A percentile compares a stretch with the other conserved stretches of the same genome.
Conservation (phyloP, 2,888 invertebrate genomes). For the Steinernema carpocapsae region DNA sequence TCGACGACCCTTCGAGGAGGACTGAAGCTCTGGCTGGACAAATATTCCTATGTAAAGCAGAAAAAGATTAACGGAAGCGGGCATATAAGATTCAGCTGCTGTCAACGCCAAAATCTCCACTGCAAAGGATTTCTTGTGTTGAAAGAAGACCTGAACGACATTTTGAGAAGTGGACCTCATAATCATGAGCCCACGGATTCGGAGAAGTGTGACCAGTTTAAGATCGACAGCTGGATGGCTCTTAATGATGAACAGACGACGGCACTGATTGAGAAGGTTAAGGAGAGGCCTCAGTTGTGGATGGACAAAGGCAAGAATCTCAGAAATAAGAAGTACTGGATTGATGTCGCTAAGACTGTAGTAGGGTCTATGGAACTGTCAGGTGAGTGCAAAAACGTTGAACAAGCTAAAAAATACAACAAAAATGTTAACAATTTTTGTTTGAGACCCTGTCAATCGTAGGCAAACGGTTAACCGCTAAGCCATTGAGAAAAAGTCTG, state of each 20-base stretch:
- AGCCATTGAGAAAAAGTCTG: neutral
- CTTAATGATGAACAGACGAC: neutral
- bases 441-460: neutral
- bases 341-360: neutral
- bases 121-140: slow-evolving; percentile 1
- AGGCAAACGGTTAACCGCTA: neutral
- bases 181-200: slow-evolving; percentile 7
- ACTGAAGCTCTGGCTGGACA: slow-evolving; percentile 15
- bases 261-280: slow-evolving; percentile 2
- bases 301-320: slow-evolving; percentile 7
- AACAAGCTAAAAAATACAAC: neutral
- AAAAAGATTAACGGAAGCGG: neutral
- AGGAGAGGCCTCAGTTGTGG: neutral
- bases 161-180: slow-evolving; percentile 2
- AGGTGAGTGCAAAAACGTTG: neutral
- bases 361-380: neutral
- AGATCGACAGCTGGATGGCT: neutral
- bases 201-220: neutral
- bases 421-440: neutral
- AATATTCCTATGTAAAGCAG: slow-evolving; percentile 6
- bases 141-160: neutral
- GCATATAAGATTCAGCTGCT: slow-evolving; percentile 19
- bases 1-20: slow-evolving; percentile 10
- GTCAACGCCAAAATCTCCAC: slow-evolving; percentile 18
- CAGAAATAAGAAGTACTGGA: slow-evolving; percentile 10